Base-by-base conservation (phyloP, 2,113 vertebrate species). In the Gymnarchus niloticus region DNA sequence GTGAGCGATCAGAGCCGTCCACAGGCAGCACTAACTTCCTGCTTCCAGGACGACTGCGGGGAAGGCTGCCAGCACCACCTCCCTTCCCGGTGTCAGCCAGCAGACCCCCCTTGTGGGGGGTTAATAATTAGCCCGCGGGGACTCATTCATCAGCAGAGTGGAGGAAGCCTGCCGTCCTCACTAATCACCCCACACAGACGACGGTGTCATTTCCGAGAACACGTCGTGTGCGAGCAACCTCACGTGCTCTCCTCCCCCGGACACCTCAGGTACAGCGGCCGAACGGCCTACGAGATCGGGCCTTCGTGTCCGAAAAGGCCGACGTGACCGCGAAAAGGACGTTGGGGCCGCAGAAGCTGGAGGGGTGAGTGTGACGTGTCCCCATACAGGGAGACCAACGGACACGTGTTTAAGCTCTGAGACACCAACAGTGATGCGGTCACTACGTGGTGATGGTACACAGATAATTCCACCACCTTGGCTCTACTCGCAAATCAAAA, bases 1-100 rank as follows among this genome's bases (percentile, higher is more conserved):
- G 21, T 33, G 87, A 61, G 51, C 56, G 44, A 33, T 56, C 87
- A 88, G 61, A 46, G 33, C 51, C n/a, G 90, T 6, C 8, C 59
- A 65, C n/a, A 28, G 12, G 78, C 49, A 0, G 25, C 8, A 52
- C 3, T n/a, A 80, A 49, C 49, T 37, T 14, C n/a, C 33, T 21
- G 25, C 28, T n/a, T 46, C 33, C 73, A 8, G 8, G 37, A 46
- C 5, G 1, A 1, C 80, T 81, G 21, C 23, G 14, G 12, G n/a
- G 80, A 46, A 3, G 10, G 25, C 28, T 21, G 52, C 49, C 46
- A 51, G 49, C n/a, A 52, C 19, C 7, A 8, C 19, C 44, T 10
- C 17, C 76, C 6, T 0, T 21, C 76, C 44, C 19, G 17, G 44
- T 44, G 37, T 44, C 44, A 44, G 37, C 44, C 10, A 1, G 19